Percentiles rank a stretch among this genome's conserved stretches.
Conservation (phyloP, 2,113 vertebrate genomes). For the Recurvirostra avosetta region DNA sequence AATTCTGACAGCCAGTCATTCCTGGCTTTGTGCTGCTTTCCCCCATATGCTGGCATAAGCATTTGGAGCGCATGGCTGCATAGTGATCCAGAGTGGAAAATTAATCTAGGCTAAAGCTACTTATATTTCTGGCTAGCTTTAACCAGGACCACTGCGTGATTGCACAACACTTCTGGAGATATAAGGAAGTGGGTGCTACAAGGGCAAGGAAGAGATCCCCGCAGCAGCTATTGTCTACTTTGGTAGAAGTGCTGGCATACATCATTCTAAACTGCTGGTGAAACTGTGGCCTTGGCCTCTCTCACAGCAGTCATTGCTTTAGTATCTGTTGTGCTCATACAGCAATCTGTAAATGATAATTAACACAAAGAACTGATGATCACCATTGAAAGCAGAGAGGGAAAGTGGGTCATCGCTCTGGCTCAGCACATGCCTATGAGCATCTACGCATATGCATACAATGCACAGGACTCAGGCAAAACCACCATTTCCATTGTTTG, state of each 20-base stretch:
- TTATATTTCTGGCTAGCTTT: background rate
- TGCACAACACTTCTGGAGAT: background rate
- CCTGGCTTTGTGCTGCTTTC: background rate
- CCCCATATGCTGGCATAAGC: background rate
- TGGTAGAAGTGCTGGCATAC: background rate
- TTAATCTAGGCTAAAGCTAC: background rate
- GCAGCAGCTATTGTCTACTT: background rate
- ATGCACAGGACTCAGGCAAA: background rate
- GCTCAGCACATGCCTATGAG: background rate
- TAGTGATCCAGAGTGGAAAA: background rate
- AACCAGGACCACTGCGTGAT: background rate
- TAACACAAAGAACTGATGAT: background rate
- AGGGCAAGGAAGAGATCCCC: background rate
- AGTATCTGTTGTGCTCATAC: background rate
- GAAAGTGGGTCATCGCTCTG: accelerated
- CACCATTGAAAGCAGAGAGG: background rate
- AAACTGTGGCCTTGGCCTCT: background rate
- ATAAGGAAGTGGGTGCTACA: background rate
- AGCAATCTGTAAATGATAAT: background rate
- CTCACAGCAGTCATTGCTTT: background rate
- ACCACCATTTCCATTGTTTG: background rate
- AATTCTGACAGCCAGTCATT: background rate
- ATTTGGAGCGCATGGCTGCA: background rate
- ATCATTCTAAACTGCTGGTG: background rate
- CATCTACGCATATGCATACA: accelerated